Base-by-base conservation (phyloP, 2,797 vertebrate genomes). In the Linurgus olivaceus region DNA sequence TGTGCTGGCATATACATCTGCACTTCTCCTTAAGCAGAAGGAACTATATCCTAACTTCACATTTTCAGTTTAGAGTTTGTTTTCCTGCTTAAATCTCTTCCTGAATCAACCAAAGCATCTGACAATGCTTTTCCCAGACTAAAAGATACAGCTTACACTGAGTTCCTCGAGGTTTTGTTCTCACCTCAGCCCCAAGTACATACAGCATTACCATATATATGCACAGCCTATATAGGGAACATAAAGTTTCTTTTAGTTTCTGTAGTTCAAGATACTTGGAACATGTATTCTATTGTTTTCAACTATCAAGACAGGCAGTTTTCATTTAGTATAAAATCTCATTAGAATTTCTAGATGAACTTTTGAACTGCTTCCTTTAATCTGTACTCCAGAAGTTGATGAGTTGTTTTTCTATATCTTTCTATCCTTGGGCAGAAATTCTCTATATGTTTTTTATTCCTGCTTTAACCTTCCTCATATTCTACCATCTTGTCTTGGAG, bases 401-500 rank as follows among this genome's bases (percentile, higher is more conserved):
- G 9, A 2, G 8, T 11, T 42, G 3, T 0, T 40, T 55, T 87
- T 52, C 63, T 42, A 12, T 18, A 19, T 24, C 51, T 78, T 67
- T 54, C 20, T 33, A 25, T 21, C 7, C 21, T 23, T 48, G 21
- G 13, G 21, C 62, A 98, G 40, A 73, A 98, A 97, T 74, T 74
- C 70, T 62, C 72, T 73, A 35, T 98, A 97, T 71, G 76, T 95
- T 96, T 96, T 96, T 52, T 93, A 81, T 87, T 97, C 98, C 35
- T 93, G 93, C 63, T 90, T 95, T 72, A 97, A 79, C 93, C 96
- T 98, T 89, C 96, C 70, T 98, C 94, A 90, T 95, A 98, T 91
- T 79, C 79, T 92, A 88, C 96, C 87, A 98, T 90, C 73, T 98
- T 98, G 85, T 94, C 90, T 86, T 95, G 59, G 81, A 98, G 90